phyloP scores from a whole-genome alignment of 1,140 invertebrate genomes.

The Hycleus phaleratus region DNA sequence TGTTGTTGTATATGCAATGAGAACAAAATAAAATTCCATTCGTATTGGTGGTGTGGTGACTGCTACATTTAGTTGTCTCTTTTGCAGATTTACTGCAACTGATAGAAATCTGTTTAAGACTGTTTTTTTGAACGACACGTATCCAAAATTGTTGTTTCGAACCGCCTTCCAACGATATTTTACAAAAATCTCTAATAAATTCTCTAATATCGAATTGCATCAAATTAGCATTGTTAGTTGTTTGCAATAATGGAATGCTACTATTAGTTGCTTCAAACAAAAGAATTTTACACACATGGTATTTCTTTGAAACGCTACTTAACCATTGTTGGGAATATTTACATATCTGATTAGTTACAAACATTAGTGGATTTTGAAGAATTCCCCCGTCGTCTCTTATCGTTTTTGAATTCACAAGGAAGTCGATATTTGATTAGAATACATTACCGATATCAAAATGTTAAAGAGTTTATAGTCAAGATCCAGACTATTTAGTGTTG shows the following conservation, averaged over 20 bases:
- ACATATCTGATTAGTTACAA: too few species aligned
- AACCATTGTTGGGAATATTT: too few species aligned
- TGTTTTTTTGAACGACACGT: conserved; percentile 15
- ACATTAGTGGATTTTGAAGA: too few species aligned
- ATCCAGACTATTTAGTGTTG: conserved; percentile 18
- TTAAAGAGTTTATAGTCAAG: conserved; percentile 19
- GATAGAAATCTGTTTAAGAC: conserved; percentile 26
- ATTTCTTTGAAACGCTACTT: too few species aligned
- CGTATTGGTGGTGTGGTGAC: conserved; percentile 9
- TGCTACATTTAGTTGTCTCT: conserved; percentile 28
- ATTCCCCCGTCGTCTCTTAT: too few species aligned
- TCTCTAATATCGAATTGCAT: too few species aligned
- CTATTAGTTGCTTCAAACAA: too few species aligned
- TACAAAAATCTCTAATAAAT: too few species aligned
- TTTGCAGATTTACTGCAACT: conserved; percentile 25
- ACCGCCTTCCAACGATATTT: background rate
- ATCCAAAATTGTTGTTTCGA: background rate
- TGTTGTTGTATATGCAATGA: background rate
- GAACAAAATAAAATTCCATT: background rate
- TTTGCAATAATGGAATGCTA: too few species aligned
- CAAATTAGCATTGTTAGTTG: too few species aligned
- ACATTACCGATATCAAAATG: conserved; percentile 7
- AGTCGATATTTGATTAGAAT: background rate
- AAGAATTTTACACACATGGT: too few species aligned
- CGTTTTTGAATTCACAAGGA: background rate